A percentile compares a stretch with the other conserved stretches of the same genome.
Conservation (phyloP, 2,888 invertebrate genomes). For the Plebejus melissa region DNA sequence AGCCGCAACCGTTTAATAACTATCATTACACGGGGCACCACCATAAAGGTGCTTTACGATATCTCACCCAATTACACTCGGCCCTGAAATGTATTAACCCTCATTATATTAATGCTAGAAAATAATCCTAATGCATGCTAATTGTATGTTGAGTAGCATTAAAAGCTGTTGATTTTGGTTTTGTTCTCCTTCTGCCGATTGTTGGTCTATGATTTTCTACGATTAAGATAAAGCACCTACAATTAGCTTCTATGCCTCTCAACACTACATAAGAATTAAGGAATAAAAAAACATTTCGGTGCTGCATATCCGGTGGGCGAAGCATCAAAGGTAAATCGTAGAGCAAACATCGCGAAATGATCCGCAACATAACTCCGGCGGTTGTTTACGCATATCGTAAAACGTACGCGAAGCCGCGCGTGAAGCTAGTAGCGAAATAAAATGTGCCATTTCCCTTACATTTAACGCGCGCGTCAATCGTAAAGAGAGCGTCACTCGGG, state of each 20-base stretch:
- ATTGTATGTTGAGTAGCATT: background rate
- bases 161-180: background rate
- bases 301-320: background rate
- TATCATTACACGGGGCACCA: conserved; percentile 73
- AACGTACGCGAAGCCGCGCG: conserved; percentile 34
- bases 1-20: conserved; percentile 72
- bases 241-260: background rate
- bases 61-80: conserved; percentile 24
- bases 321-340: conserved; percentile 14
- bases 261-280: background rate
- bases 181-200: background rate
- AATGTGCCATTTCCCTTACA: conserved; percentile 61
- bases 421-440: conserved; percentile 53
- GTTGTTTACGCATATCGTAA: conserved; percentile 28
- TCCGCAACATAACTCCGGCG: conserved; percentile 21
- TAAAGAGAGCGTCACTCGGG: conserved; percentile 71
- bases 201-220: background rate
- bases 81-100: background rate
- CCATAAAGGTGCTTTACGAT: conserved; percentile 45
- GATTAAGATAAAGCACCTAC: background rate
- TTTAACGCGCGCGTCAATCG: conserved; percentile 72
- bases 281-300: background rate
- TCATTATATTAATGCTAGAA: conserved; percentile 10
- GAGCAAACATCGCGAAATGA: conserved; percentile 7
- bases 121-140: background rate